phyloP scores from a whole-genome alignment of 2,113 vertebrate species.

The Oncorhynchus gorbuscha region DNA sequence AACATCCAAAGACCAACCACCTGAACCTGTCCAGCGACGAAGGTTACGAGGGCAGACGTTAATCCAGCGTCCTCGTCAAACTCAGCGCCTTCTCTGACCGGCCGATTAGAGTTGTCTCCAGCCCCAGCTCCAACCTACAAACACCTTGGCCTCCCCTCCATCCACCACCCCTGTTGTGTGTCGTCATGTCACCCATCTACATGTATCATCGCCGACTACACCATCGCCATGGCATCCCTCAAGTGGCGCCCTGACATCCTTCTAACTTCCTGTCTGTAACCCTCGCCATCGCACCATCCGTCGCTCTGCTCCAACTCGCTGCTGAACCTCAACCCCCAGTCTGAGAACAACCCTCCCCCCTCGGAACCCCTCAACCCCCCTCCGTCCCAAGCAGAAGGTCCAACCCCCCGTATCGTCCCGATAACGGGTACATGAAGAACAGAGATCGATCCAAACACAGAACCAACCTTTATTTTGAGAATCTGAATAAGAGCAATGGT shows the following conservation, averaged over 20 bases:
- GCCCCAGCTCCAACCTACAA: too few relatives aligned
- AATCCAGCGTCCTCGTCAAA: too few relatives aligned
- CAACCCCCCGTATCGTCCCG: neutral
- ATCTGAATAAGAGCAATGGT: conserved; percentile 36
- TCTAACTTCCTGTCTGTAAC: conserved; percentile 3
- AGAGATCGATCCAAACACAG: conserved; percentile 6
- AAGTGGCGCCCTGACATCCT: neutral
- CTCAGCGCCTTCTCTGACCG: too few relatives aligned
- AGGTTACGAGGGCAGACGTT: too few relatives aligned
- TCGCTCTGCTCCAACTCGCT: conserved; percentile 9
- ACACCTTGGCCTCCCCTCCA: too few relatives aligned
- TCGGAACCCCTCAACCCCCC: too few relatives aligned
- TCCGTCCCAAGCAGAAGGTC: conserved; percentile 19
- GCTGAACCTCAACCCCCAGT: conserved; percentile 15
- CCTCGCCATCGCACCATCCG: neutral
- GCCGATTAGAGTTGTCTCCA: too few relatives aligned
- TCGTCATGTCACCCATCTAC: neutral
- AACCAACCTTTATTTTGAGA: neutral
- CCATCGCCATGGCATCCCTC: neutral
- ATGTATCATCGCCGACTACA: neutral
- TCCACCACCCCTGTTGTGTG: too few relatives aligned
- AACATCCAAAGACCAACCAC: conserved; percentile 7
- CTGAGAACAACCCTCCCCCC: conserved; percentile 19
- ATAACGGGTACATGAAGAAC: neutral
- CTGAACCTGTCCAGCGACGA: neutral